phyloP scores from a whole-genome alignment of 2,797 vertebrate genomes.

The Phylloscopus collybita region DNA sequence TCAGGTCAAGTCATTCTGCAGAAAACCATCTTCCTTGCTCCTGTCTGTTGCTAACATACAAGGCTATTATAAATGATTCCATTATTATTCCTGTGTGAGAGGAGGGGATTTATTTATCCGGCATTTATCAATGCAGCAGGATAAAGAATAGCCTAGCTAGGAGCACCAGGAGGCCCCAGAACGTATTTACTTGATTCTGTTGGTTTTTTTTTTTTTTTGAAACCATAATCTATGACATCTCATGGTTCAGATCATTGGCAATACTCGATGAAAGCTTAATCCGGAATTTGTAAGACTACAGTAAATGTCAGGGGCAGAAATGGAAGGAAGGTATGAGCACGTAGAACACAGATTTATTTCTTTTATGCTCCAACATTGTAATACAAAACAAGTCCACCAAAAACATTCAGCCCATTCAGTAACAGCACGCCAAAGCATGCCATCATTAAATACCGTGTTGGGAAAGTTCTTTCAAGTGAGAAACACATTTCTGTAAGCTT shows the following conservation, averaged over 20 bases:
- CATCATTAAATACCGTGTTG: neutral
- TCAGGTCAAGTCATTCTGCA: constrained; percentile 60
- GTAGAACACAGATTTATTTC: neutral
- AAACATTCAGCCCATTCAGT: neutral
- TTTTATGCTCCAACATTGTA: neutral
- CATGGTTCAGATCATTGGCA: constrained; percentile 10
- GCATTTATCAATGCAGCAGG: constrained; percentile 56
- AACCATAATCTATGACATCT: constrained; percentile 50
- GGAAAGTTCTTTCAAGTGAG: neutral
- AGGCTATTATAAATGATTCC: constrained; percentile 61
- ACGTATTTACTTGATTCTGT: constrained; percentile 28
- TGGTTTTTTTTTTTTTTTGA: constrained; percentile 22
- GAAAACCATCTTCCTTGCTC: constrained; percentile 29
- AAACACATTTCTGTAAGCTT: neutral
- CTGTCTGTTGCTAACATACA: constrained; percentile 32
- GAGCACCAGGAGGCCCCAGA: neutral
- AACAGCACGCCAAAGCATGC: neutral
- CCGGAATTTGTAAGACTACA: neutral
- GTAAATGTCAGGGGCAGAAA: neutral
- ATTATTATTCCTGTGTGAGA: constrained; percentile 62
- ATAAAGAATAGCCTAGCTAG: constrained; percentile 38
- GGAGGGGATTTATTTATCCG: constrained; percentile 58
- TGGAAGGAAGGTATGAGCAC: neutral
- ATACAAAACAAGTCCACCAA: neutral
- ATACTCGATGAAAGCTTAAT: constrained; percentile 42